Base-by-base conservation (phyloP, 2,113 vertebrate species). In the Halichoerus grypus region DNA sequence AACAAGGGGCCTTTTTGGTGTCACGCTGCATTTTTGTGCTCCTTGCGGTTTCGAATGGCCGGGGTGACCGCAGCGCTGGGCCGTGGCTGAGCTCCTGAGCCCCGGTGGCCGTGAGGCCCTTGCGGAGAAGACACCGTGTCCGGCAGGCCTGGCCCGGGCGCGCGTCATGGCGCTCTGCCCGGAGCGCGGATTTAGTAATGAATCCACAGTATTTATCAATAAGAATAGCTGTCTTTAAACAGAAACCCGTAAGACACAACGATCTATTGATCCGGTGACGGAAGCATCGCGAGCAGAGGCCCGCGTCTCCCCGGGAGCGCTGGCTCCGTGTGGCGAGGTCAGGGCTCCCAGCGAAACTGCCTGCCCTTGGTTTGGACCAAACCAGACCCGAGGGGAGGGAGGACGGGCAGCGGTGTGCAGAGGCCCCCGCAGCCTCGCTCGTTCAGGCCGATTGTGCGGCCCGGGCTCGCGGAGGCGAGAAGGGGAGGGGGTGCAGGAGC, bases 301-400 rank as follows among this genome's bases (percentile, higher is more conserved):
- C 26, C 42, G 1, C 3, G 14, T 16, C 14, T 11, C 71, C 12
- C 24, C 26, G 14, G 42, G 24, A 76, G 72, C 7, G 1, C 15
- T 1, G 13, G 42, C 14, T 28, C 6, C 3, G 42, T 28, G 14
- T 14, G 1, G 24, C 42, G 42, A 15, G 42, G 14, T 28, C 24
- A 16, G 24, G 26, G 72, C 14, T 26, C 4, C 7, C 6, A 8
- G 21, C 0, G 0, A 16, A 13, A 16, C 19, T 76, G 31, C 7
- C 28, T 33, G 18, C 0, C 7, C 14, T 26, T 24, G 21, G 33
- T 53, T 3, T 36, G 63, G 42, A 22, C 61, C 42, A 49, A 63
- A 63, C 26, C 61, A 13, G 61, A 63, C 61, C 26, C 6, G 61
- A 5, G 5, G 2, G 5, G 61, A 4, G 61, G 28, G 63, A 15